Evolutionary conservation across 1,140 invertebrate species (phyloP).

Genomic region (Aphidius ervi): DNA sequence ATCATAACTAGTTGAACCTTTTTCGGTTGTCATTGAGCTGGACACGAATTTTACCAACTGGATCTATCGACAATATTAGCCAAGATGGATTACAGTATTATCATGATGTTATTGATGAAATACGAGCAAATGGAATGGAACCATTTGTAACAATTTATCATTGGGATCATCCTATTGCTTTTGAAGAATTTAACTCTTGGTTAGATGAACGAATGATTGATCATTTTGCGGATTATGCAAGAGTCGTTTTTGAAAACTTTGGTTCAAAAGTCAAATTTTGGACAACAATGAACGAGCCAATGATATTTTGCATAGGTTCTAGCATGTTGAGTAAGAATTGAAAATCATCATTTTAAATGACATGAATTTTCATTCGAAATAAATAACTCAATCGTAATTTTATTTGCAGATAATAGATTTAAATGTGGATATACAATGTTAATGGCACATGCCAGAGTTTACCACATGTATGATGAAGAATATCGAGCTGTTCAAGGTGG

Average conservation of each 20-base stretch:
- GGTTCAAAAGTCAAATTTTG: slow-evolving; percentile 49
- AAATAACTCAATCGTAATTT: no score
- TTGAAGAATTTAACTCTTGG: slow-evolving; percentile 61
- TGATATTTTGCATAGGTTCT: no score
- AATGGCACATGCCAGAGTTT: slow-evolving; percentile 56
- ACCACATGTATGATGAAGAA: slow-evolving; percentile 61
- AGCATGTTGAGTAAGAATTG: no score
- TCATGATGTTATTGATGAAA: slow-evolving; percentile 54
- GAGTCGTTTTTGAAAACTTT: slow-evolving; percentile 50
- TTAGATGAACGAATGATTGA: slow-evolving; percentile 56
- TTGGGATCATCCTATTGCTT: slow-evolving; percentile 53
- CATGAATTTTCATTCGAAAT: no score
- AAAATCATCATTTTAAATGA: no score
- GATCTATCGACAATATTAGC: slow-evolving; percentile 54
- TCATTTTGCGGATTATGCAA: slow-evolving; percentile 55
- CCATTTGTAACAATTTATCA: slow-evolving; percentile 56
- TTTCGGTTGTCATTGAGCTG: slow-evolving; percentile 64
- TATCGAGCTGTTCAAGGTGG: slow-evolving; percentile 59
- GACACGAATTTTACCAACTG: slow-evolving; percentile 57
- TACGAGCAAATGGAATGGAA: slow-evolving; percentile 53
- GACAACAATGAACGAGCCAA: slow-evolving; percentile 53
- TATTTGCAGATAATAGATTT: slow-evolving; percentile 50
- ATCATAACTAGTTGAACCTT: slow-evolving; percentile 34
- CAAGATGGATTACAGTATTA: slow-evolving; percentile 58
- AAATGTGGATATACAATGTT: slow-evolving; percentile 54